Base-by-base conservation (phyloP, 2,113 vertebrate species). In the Egretta garzetta region DNA sequence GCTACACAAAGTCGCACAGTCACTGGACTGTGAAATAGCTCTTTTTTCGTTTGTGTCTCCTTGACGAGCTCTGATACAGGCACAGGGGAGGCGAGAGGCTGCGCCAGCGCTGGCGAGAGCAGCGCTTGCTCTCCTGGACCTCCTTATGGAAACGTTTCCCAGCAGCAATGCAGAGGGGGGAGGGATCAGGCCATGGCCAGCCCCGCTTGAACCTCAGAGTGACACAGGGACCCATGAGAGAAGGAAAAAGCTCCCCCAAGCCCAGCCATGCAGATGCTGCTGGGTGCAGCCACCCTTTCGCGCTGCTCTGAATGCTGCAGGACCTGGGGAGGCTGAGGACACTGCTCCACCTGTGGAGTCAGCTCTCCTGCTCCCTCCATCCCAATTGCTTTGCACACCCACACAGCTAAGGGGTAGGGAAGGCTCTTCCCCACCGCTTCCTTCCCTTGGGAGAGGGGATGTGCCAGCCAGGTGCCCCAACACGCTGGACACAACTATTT, bases 21-120 rank as follows among this genome's bases (percentile, higher is more conserved):
- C 87, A 75, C 77, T 35, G 84, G 90, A n/a, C 93, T 87, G 95
- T 94, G 96, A 96, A 96, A 96, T 90, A 93, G 87, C 71, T 90
- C 58, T 50, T 88, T 88, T 80, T 68, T n/a, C 1, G 0, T 32
- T 50, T 76, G 37, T 72, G 62, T 66, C 74, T 96, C 84, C 84
- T 80, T 45, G 70, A 79, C 2, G 14, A 80, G 58, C 84, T 75
- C 53, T 4, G 41, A 52, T 18, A 12, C 27, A 22, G 84, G 45
- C 3, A 1, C 73, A 58, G 73, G 49, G 73, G 72, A 67, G 37
- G 63, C 0, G 9, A 64, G 80, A 58, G 35, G 37, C 47, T 67
- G 47, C 67, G 63, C 59, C 4, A 8, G 41, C 6, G 2, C 0
- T 28, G 39, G 41, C 2, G n/a, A 55, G 76, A 86, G 26, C 37